Evolutionary conservation across 2,888 invertebrate genomes (phyloP).

Genomic region (Limnephilus marmoratus): DNA sequence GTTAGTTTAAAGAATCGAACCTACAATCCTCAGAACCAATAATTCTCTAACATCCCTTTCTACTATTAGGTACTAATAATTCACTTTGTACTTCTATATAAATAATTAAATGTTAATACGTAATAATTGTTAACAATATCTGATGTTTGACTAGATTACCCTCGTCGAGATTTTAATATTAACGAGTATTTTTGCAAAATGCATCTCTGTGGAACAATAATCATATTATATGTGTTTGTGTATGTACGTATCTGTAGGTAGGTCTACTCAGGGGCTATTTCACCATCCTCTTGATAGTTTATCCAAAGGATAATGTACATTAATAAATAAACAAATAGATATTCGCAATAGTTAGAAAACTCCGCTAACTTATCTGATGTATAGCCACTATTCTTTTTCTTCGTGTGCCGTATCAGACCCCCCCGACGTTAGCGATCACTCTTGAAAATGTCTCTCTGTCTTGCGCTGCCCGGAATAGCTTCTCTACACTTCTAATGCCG

Average conservation of each 20-base stretch:
- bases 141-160: not conserved
- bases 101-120: not conserved
- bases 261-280: not conserved
- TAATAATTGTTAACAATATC: not conserved
- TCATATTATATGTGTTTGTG: not conserved
- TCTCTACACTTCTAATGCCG: too few species aligned
- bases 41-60: not conserved
- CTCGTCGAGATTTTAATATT: conserved; percentile 2
- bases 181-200: conserved; percentile 8
- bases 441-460: too few species aligned
- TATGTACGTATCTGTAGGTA: not conserved
- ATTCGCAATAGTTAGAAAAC: too few species aligned
- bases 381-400: too few species aligned
- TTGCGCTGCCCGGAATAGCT: too few species aligned
- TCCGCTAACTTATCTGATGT: too few species aligned
- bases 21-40: not conserved
- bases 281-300: too few species aligned
- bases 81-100: conserved; percentile 2
- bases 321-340: too few species aligned
- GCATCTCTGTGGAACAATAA: not conserved
- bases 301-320: too few species aligned
- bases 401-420: too few species aligned
- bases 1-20: not conserved
- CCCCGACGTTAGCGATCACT: too few species aligned
- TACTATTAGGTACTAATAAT: not conserved